A percentile compares a stretch with the other conserved stretches of the same genome.
phyloP scores from a whole-genome alignment of 23 tunicate genomes.

The Clavelina lepadiformis region DNA sequence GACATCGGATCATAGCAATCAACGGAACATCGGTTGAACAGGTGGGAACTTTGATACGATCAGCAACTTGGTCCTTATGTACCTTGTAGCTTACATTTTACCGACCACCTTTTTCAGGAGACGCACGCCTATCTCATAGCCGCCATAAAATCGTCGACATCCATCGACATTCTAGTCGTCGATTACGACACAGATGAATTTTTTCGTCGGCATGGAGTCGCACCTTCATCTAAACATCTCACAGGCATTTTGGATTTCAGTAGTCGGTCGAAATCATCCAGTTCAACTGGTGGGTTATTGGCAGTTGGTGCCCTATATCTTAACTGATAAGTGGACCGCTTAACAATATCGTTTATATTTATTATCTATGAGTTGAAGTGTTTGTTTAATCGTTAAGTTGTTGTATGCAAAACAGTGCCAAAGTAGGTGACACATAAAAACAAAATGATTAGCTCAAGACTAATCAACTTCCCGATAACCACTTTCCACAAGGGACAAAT shows the following conservation, averaged over 20 bases:
- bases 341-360: too few species aligned
- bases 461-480: too few species aligned
- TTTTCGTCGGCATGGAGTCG: conserved; percentile 45
- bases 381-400: too few species aligned
- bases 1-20: conserved; percentile 61
- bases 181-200: conserved; percentile 76
- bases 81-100: too few species aligned
- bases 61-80: too few species aligned
- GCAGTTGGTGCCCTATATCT: too few species aligned
- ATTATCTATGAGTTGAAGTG: too few species aligned
- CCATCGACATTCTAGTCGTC: conserved; percentile 48
- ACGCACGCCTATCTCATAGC: conserved; percentile 59
- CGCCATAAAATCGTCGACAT: conserved; percentile 34
- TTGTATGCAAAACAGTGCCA: too few species aligned
- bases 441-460: too few species aligned
- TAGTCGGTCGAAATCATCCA: conserved; percentile 5
- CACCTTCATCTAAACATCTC: conserved; percentile 62
- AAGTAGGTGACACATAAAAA: too few species aligned
- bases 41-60: conserved; percentile 27
- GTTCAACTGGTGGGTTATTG: conserved; percentile 4
- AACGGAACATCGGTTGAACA: conserved; percentile 55
- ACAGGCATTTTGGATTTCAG: conserved; percentile 43
- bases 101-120: conserved; percentile 41
- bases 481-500: too few species aligned
- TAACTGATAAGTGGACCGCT: too few species aligned